Conservation (phyloP, 1,140 invertebrate species). For the Euura saliciscinereae region DNA sequence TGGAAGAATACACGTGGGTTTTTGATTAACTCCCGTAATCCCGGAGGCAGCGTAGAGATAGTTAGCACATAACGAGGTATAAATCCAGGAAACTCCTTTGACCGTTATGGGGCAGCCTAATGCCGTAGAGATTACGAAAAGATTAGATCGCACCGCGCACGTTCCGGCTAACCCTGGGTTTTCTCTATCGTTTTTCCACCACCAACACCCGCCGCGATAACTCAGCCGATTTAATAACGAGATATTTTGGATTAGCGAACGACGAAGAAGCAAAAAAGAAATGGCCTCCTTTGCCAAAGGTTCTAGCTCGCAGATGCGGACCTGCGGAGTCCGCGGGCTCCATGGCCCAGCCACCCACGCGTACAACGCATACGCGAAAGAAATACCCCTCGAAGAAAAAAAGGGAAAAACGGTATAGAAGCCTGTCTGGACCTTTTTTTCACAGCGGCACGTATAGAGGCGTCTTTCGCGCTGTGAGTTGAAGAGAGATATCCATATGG, state of each 20-base stretch:
- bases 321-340: neutral
- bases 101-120: neutral
- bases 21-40: neutral
- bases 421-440: constrained; percentile 23
- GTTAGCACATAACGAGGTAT: neutral
- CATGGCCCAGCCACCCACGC: neutral
- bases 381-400: neutral
- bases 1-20: neutral
- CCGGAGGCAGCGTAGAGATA: neutral
- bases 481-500: constrained; percentile 12
- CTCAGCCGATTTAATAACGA: constrained; percentile 7
- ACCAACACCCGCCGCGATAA: neutral
- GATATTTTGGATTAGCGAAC: constrained; percentile 4
- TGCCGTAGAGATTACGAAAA: constrained; percentile 7
- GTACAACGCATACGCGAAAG: neutral
- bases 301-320: neutral
- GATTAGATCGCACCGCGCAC: neutral
- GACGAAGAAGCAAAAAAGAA: neutral
- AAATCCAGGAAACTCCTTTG: neutral
- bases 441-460: neutral
- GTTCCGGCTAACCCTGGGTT: neutral
- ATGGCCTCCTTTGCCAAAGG: neutral
- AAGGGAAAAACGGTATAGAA: constrained; percentile 6
- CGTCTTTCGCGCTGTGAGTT: constrained; percentile 6
- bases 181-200: neutral